Conservation (phyloP, 2,113 vertebrate species). For the Catharus bicknelli region DNA sequence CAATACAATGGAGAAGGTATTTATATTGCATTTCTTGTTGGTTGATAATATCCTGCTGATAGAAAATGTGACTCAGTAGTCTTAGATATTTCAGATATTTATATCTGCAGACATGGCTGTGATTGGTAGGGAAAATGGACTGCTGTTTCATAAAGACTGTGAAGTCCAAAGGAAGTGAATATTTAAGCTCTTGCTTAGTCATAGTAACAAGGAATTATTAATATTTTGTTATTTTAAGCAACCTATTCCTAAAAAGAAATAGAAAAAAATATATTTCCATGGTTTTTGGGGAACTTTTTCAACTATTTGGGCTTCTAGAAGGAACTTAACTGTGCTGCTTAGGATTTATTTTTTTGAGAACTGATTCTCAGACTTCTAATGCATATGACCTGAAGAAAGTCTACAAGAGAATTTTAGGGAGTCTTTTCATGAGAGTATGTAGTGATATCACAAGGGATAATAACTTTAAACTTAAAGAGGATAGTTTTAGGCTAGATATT, state of each 20-base stretch:
- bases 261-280: background rate
- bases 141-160: background rate
- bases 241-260: background rate
- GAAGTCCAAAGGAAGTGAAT: background rate
- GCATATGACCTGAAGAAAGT: background rate
- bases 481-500: background rate
- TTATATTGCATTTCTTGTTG: background rate
- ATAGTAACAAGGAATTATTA: background rate
- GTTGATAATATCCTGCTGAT: background rate
- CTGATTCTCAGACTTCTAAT: background rate
- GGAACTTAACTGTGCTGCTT: background rate
- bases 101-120: background rate
- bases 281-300: background rate
- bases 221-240: background rate
- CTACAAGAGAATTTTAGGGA: accelerated
- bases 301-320: background rate
- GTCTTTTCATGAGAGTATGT: accelerated
- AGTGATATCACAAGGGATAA: accelerated
- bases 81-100: background rate
- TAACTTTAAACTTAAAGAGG: background rate
- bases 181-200: background rate
- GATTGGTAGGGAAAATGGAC: background rate
- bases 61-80: background rate
- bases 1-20: background rate
- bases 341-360: background rate